Conservation (phyloP, 2,888 invertebrate species). For the Brachyptera risi region DNA sequence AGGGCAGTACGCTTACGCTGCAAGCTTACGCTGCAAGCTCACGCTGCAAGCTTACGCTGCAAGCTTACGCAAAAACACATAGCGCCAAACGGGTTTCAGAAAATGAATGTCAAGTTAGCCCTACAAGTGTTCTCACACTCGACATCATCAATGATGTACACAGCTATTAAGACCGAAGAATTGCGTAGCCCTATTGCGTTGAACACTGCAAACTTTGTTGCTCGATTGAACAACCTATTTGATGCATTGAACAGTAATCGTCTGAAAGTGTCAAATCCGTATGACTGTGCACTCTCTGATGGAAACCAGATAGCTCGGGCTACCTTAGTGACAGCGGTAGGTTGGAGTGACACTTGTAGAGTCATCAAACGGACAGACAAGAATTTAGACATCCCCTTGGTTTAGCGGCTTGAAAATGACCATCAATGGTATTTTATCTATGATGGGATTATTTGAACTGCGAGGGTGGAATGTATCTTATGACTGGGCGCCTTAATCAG, state of each 20-base stretch:
- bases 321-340: neutral
- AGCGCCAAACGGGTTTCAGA: neutral
- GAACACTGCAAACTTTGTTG: neutral
- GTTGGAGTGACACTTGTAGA: neutral
- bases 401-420: too few species aligned
- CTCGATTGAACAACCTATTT: neutral
- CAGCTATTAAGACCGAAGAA: neutral
- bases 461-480: too few species aligned
- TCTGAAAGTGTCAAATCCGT: neutral
- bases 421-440: too few species aligned
- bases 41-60: neutral
- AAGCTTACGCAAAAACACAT: neutral
- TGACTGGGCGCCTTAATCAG: too few species aligned
- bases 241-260: neutral
- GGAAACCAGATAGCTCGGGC: neutral
- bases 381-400: too few species aligned
- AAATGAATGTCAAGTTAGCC: slow-evolving; percentile 1
- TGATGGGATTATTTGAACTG: too few species aligned
- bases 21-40: neutral
- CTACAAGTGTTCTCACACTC: neutral
- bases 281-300: neutral
- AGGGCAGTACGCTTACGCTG: neutral
- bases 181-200: neutral
- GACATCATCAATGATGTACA: neutral
- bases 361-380: neutral